A percentile compares a stretch with the other conserved stretches of the same genome.
Conservation (phyloP, 2,113 vertebrate species). For the Nesogale talazaci region DNA sequence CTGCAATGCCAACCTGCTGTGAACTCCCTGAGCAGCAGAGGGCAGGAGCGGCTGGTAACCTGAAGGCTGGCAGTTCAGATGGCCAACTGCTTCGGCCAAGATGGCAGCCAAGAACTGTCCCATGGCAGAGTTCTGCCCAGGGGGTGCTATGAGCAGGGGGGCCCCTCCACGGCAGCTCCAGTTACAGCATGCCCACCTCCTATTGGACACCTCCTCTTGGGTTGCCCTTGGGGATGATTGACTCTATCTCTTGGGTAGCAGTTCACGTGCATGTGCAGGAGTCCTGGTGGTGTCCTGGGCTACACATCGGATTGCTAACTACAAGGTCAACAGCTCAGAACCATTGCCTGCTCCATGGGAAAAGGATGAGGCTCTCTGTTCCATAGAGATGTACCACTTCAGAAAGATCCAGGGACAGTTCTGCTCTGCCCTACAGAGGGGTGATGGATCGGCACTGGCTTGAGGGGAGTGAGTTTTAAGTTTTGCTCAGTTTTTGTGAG, state of each 20-base stretch:
- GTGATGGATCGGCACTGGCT: too few relatives aligned
- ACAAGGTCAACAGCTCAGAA: too few relatives aligned
- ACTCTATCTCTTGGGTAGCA: background rate
- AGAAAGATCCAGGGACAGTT: too few relatives aligned
- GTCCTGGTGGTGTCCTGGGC: too few relatives aligned
- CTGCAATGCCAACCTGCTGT: too few relatives aligned
- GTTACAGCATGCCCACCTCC: background rate
- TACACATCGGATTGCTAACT: too few relatives aligned
- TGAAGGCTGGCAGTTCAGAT: background rate
- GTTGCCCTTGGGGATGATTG: rapidly evolving
- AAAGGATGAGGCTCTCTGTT: too few relatives aligned
- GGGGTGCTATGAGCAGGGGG: background rate
- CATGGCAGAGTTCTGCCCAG: background rate
- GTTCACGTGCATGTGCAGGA: background rate
- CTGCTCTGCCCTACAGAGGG: too few relatives aligned
- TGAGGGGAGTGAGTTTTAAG: too few relatives aligned
- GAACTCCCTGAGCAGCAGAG: background rate
- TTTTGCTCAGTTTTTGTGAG: too few relatives aligned
- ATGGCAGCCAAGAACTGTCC: background rate
- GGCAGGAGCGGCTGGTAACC: background rate
- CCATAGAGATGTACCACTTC: too few relatives aligned
- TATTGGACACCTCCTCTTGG: background rate
- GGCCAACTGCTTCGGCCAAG: background rate
- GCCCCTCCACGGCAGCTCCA: background rate
- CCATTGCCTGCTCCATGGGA: too few relatives aligned